These are phyloP conservation scores for Teleiodes luculella DNA, from an alignment of 2,888 invertebrate species.

Conservation along the genomic window DNA sequence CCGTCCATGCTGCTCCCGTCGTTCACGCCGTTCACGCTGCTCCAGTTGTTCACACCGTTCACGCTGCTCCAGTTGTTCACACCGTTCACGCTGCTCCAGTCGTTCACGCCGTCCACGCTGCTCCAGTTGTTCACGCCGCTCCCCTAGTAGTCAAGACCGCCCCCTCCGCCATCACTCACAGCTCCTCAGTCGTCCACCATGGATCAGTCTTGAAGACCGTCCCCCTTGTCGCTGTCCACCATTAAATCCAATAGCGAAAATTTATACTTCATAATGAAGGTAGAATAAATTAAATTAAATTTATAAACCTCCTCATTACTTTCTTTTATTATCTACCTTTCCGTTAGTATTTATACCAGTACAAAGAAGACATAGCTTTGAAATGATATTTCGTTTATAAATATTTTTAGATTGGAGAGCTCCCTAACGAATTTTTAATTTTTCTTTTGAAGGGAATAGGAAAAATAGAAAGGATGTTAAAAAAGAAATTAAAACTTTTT, in stretches of 20 bases:
- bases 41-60: constrained; percentile 30
- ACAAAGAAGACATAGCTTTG: no score
- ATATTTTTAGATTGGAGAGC: no score
- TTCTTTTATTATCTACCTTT: no score
- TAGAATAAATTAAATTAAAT: neutral
- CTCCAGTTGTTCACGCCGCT: constrained; percentile 48
- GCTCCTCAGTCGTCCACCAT: constrained; percentile 56
- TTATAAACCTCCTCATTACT: no score
- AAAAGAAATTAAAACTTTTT: neutral
- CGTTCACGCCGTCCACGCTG: constrained; percentile 43
- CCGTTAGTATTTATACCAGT: no score
- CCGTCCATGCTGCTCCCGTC: constrained; percentile 44
- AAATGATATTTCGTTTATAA: no score
- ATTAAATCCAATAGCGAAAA: constrained; percentile 32
- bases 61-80: constrained; percentile 39
- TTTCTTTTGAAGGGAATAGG: no score
- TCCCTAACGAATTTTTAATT: no score
- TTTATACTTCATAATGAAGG: constrained; percentile 14
- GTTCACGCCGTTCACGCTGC: constrained; percentile 26
- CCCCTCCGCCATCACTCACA: constrained; percentile 36
- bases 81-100: constrained; percentile 52
- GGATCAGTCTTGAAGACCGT: constrained; percentile 52
- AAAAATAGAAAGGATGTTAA: no score
- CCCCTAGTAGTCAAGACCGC: constrained; percentile 38
- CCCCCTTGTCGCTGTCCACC: constrained; percentile 56